These are phyloP conservation scores for Holcopasites calliopsidis DNA, from an alignment of 1,140 invertebrate genomes.

Conservation along the genomic window DNA sequence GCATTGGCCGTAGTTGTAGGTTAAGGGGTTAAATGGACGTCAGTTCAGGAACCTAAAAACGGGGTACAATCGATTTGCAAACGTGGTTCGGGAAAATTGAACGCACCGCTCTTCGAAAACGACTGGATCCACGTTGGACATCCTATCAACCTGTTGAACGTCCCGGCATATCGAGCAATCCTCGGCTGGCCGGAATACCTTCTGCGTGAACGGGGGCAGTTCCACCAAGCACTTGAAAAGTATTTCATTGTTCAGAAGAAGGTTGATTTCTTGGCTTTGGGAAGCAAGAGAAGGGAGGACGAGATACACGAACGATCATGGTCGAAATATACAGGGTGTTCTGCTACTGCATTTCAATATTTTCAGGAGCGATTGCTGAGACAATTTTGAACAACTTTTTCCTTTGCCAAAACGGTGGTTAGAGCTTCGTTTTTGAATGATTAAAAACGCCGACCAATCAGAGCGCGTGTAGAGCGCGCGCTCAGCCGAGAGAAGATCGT, in stretches of 20 bases:
- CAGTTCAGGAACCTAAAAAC: too few relatives aligned
- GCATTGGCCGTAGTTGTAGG: neutral
- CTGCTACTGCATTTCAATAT: too few relatives aligned
- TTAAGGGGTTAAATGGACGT: too few relatives aligned
- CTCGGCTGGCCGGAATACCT: conserved; percentile 86
- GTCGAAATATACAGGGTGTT: too few relatives aligned
- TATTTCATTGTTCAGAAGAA: neutral
- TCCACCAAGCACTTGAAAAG: conserved; percentile 82
- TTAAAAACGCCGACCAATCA: too few relatives aligned
- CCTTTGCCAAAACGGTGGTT: too few relatives aligned
- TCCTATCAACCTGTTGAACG: conserved; percentile 82
- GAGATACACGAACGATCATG: too few relatives aligned
- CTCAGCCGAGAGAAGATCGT: too few relatives aligned
- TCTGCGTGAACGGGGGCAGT: conserved; percentile 81
- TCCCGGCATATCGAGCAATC: conserved; percentile 87
- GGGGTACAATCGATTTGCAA: neutral
- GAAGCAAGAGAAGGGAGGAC: neutral
- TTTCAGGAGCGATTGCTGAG: too few relatives aligned
- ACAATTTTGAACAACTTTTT: too few relatives aligned
- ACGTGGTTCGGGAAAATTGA: neutral
- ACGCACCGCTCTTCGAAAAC: conserved; percentile 84
- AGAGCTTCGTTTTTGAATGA: too few relatives aligned
- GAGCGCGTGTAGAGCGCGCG: too few relatives aligned
- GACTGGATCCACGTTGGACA: conserved; percentile 83
- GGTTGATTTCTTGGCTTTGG: neutral